Conservation (phyloP, 2,888 invertebrate species). For the Drosophila demipolita region DNA sequence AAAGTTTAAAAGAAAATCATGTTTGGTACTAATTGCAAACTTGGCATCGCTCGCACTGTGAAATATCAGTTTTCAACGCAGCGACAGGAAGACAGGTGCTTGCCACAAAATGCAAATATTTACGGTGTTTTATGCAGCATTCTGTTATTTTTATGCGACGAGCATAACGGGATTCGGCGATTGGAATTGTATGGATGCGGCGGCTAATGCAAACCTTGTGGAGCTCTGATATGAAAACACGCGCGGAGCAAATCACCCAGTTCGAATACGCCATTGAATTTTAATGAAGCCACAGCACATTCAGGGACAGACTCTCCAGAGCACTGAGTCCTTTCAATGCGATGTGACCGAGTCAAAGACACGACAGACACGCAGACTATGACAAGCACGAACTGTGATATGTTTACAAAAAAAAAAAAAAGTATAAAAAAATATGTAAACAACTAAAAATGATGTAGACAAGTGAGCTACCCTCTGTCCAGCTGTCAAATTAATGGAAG, state of each 20-base stretch:
- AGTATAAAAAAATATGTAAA: neutral
- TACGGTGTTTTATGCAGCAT: conserved; percentile 38
- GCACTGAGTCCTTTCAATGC: conserved; percentile 8
- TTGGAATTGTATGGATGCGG: conserved; percentile 48
- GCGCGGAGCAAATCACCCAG: conserved; percentile 70
- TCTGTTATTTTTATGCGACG: conserved; percentile 19
- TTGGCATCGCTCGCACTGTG: conserved; percentile 7
- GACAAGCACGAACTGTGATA: conserved; percentile 39
- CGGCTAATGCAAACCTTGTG: conserved; percentile 8
- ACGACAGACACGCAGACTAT: conserved; percentile 1
- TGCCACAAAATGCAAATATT: conserved; percentile 73
- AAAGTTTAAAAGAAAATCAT: neutral
- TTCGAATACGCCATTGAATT: conserved; percentile 76
- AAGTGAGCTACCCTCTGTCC: neutral
- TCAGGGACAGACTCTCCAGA: conserved; percentile 12
- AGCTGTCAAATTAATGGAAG: neutral
- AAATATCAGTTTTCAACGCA: conserved; percentile 29
- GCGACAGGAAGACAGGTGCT: conserved; percentile 4
- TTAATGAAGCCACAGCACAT: conserved; percentile 68
- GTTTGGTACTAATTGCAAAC: conserved; percentile 41
- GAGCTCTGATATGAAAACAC: conserved; percentile 49
- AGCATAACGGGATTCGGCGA: conserved; percentile 36
- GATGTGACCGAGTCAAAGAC: conserved; percentile 4
- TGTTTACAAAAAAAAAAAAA: conserved; percentile 45
- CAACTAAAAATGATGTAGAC: conserved; percentile 16